Evolutionary conservation across 2,113 vertebrate species (phyloP).

Genomic region (Holacanthus passer): DNA sequence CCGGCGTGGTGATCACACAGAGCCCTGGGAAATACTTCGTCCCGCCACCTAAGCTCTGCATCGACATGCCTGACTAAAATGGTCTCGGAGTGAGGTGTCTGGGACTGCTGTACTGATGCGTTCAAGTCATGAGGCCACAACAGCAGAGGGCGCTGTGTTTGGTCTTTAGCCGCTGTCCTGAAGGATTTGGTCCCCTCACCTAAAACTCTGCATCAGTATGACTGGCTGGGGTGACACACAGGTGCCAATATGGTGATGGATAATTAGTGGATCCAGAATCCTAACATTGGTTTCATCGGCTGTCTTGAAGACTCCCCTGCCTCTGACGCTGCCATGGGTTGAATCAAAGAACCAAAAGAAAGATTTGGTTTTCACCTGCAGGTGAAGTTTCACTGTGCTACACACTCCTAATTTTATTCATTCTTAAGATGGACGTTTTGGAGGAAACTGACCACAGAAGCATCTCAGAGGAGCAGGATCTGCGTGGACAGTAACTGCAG

Average conservation of each 20-base stretch:
- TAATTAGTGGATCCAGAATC: constrained; percentile 4
- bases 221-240: not conserved
- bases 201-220: constrained; percentile 10
- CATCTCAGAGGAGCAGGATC: constrained; percentile 26
- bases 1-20: constrained; percentile 96
- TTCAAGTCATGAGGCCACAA: not conserved
- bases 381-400: constrained; percentile 25
- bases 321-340: not conserved
- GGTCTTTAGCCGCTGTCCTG: constrained; percentile 27
- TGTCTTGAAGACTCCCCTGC: constrained; percentile 5
- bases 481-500: not conserved
- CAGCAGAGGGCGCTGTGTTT: constrained; percentile 23
- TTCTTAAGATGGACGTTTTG: not conserved
- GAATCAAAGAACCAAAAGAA: not conserved
- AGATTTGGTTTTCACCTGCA: not conserved
- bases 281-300: not conserved
- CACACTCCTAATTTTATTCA: constrained; percentile 1
- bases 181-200: constrained; percentile 19
- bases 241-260: not conserved
- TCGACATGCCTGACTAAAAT: constrained; percentile 94
- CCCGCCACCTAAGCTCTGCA: constrained; percentile 95
- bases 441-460: not conserved
- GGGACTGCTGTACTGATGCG: not conserved
- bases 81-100: not conserved
- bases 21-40: constrained; percentile 97